Evolutionary conservation across 2,797 vertebrate species (phyloP).

Genomic region (Smutsia temminckii): DNA sequence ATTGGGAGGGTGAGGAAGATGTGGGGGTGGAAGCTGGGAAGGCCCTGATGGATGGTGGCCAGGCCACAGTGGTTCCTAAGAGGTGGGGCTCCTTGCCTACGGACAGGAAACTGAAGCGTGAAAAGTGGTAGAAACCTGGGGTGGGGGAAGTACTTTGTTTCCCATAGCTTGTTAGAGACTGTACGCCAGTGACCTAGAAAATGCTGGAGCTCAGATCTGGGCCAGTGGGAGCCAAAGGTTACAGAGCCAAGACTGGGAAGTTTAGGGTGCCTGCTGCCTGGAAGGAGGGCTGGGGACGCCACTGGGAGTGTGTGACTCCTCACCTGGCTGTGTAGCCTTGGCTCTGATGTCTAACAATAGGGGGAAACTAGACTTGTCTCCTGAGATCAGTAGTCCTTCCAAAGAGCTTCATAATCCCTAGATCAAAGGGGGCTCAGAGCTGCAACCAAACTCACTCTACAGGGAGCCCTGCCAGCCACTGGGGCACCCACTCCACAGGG

Average conservation of each 20-base stretch:
- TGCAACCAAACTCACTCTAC: background rate
- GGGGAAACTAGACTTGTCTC: constrained; percentile 10
- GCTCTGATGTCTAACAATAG: background rate
- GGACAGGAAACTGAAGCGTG: background rate
- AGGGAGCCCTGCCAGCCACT: background rate
- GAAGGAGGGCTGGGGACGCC: background rate
- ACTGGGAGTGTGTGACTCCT: background rate
- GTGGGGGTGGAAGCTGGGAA: background rate
- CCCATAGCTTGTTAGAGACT: background rate
- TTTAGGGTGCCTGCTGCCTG: no score
- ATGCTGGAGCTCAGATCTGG: background rate
- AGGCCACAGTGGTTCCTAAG: background rate
- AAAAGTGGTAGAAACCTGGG: background rate
- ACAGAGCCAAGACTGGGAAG: background rate
- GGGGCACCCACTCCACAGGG: background rate
- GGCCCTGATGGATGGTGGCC: background rate
- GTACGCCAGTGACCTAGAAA: background rate
- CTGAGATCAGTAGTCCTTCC: constrained; percentile 57
- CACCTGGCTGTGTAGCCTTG: background rate
- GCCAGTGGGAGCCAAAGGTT: background rate
- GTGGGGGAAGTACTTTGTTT: background rate
- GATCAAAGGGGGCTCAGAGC: constrained; percentile 58
- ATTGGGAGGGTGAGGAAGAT: background rate
- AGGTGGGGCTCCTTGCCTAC: background rate
- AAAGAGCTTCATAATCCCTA: constrained; percentile 41